phyloP scores from a whole-genome alignment of 2,888 invertebrate species.

The Catocala fraxini region DNA sequence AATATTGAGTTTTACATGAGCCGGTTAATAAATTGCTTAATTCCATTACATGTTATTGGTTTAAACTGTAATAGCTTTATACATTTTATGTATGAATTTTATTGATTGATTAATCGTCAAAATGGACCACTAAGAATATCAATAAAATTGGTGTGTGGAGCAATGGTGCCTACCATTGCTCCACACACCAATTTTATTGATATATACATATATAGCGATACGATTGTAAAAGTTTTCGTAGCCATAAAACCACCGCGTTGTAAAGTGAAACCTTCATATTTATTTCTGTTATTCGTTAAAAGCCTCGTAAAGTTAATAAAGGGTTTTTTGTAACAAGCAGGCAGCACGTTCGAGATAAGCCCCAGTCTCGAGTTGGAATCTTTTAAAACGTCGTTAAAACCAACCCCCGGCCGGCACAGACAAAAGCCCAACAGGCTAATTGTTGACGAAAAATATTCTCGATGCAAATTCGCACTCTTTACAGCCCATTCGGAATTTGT shows the following conservation, averaged over 20 bases:
- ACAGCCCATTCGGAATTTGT: slow-evolving; percentile 85
- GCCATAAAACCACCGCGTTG: slow-evolving; percentile 71
- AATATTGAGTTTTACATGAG: not conserved
- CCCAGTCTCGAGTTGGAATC: slow-evolving; percentile 79
- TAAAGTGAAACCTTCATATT: slow-evolving; percentile 80
- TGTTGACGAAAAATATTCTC: slow-evolving; percentile 86
- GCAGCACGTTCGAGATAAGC: slow-evolving; percentile 83
- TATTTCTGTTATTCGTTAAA: slow-evolving; percentile 86
- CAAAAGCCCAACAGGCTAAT: slow-evolving; percentile 83
- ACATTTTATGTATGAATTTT: no score
- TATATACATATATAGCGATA: no score
- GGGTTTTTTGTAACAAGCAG: slow-evolving; percentile 83
- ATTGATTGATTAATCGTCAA: not conserved
- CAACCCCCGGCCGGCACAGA: slow-evolving; percentile 78
- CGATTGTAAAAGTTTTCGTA: slow-evolving; percentile 71
- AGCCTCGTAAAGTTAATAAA: slow-evolving; percentile 86
- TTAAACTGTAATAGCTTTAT: no score
- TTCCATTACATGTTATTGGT: not conserved
- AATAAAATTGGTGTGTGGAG: slow-evolving; percentile 45
- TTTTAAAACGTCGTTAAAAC: slow-evolving; percentile 87
- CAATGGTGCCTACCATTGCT: no score
- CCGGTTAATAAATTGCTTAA: not conserved
- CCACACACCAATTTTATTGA: no score
- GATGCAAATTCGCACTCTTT: slow-evolving; percentile 86
- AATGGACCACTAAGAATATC: slow-evolving; percentile 19